phyloP scores from a whole-genome alignment of 2,113 vertebrate species.

The Carassius auratus region DNA sequence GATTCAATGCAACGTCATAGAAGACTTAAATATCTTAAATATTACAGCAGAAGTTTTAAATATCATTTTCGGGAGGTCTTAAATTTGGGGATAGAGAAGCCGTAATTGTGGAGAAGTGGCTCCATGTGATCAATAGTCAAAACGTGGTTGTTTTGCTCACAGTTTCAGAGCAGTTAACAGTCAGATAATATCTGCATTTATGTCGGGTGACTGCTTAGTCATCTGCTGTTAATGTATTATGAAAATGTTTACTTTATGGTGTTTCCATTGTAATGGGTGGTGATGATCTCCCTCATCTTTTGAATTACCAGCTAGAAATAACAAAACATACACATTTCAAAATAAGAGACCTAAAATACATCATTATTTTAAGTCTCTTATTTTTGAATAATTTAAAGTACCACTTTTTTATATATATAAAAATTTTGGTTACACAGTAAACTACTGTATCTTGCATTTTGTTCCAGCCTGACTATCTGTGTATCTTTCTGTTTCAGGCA shows the following conservation, averaged over 20 bases:
- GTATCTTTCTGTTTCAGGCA: constrained; percentile 72
- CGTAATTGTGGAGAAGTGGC: no score
- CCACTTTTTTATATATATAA: no score
- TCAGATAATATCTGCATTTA: neutral
- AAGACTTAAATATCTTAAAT: neutral
- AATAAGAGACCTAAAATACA: neutral
- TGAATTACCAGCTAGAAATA: neutral
- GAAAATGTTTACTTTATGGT: neutral
- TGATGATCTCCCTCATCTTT: neutral
- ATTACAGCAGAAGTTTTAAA: neutral
- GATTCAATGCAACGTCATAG: neutral
- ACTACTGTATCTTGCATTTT: neutral
- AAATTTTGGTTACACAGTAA: neutral
- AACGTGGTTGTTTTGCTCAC: neutral
- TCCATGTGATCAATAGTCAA: neutral
- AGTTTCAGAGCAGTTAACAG: neutral
- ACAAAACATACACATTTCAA: neutral
- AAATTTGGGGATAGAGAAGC: neutral
- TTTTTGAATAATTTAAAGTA: no score
- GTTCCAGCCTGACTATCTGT: neutral
- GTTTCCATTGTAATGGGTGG: neutral
- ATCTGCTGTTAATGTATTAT: neutral
- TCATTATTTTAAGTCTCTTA: neutral
- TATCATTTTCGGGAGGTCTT: neutral
- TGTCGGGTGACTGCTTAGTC: neutral